Evolutionary conservation across 2,113 vertebrate species (phyloP), one percentile per base, ranked within the genome.

Genomic region (Podarcis cretensis): DNA sequence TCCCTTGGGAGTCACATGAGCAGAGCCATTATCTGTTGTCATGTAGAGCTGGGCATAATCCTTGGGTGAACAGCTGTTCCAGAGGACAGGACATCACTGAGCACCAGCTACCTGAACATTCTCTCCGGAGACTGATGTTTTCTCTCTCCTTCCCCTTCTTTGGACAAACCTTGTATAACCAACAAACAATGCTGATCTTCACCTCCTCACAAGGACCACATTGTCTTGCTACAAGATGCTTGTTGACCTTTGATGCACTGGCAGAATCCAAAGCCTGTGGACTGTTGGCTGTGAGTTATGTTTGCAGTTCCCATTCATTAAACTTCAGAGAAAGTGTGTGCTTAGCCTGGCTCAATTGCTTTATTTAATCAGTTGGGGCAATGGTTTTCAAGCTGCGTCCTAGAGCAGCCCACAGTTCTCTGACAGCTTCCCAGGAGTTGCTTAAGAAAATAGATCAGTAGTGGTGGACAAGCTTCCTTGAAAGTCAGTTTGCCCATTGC

Each of bases 1-100:
- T 35, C 65, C 48, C 32, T 5, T 63, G 48, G 81, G 27, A 76
- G 10, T 25, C 74, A 14, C 6, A 32, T 0, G 3, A 59, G 82
- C 27, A 48, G 83, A 90, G 78, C 87, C 76, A 59, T 89, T 84
- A 73, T 68, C 75, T n/a, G 16, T 84, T 69, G 75, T 63, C 43
- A 16, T 73, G 75, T 84, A 18, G 23, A 27, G 48, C 43, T 75
- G 78, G 82, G 23, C 65, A 8, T 43, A 35, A 7, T 74, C 13
- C 68, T 81, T 81, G n/a, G 74, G 37, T 75, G 57, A 81, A 85
- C 69, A 85, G 77, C 77, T 74, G 78, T 66, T 54, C 59, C 54
- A 21, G 37, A 35, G 77, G 59, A 37, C 63, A 20, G 83, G 59
- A 13, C 25, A 40, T 30, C 6, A 7, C 35, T 81, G 35, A 74